phyloP scores from a whole-genome alignment of 2,888 invertebrate species.

The Villa cingulata region DNA sequence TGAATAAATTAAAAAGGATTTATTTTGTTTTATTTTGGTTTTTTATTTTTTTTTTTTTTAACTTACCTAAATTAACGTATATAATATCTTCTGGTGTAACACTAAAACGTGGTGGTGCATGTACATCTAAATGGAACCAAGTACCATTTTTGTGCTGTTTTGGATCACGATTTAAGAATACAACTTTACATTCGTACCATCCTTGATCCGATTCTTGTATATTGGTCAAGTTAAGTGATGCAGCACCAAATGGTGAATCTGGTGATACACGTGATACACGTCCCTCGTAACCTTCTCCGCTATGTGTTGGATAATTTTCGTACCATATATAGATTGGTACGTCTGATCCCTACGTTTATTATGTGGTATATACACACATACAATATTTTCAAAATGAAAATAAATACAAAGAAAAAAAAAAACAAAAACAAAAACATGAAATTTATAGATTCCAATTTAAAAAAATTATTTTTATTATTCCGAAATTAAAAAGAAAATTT shows the following conservation, averaged over 20 bases:
- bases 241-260: slow-evolving; percentile 78
- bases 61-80: slow-evolving; percentile 77
- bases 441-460: too few species aligned
- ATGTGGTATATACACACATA: background rate
- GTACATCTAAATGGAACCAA: slow-evolving; percentile 96
- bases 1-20: too few species aligned
- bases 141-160: slow-evolving; percentile 89
- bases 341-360: slow-evolving; percentile 67
- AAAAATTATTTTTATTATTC: too few species aligned
- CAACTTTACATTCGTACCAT: slow-evolving; percentile 93
- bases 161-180: slow-evolving; percentile 87
- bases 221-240: slow-evolving; percentile 89
- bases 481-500: too few species aligned
- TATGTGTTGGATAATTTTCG: slow-evolving; percentile 94
- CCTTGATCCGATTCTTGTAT: slow-evolving; percentile 89
- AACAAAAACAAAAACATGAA: too few species aligned
- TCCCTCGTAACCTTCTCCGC: slow-evolving; percentile 87
- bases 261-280: slow-evolving; percentile 78
- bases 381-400: too few species aligned
- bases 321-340: slow-evolving; percentile 97
- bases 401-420: too few species aligned
- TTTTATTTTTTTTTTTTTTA: too few species aligned
- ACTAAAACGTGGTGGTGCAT: slow-evolving; percentile 90
- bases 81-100: slow-evolving; percentile 91
- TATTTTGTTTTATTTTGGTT: too few species aligned